Evolutionary conservation across 1,140 invertebrate genomes (phyloP), one percentile per base, ranked within the genome.

Genomic region (Goniozus legneri): DNA sequence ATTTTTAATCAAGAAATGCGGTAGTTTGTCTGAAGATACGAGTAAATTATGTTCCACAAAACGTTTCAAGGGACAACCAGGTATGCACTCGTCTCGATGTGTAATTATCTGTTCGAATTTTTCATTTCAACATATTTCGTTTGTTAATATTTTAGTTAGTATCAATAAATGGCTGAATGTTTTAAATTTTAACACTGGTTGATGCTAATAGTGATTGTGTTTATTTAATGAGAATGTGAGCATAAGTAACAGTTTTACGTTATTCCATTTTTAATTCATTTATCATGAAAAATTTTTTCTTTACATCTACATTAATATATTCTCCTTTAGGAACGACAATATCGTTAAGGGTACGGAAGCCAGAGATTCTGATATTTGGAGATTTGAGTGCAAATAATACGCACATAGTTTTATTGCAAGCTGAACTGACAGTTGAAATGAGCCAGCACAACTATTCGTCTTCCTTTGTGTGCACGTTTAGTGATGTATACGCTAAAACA

Each of bases 281-380:
- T 2, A 24, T 27, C 58, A 61, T 52, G 47, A 53, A 30, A 60
- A 63, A 65, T 47, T 46, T 47, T 24, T 50, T 18, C 14, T 20
- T 0, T 38, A 43, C 27, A 14, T 41, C 3, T 32, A 33, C 10
- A 47, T 22, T 20, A 22, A 46, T 43, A 32, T 13, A 21, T 14
- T 33, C 16, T 35, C 45, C 45, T 43, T n/a, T 69, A 62, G 84
- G 84, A 33, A 63, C 86, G 34, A 83, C 85, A 1, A 67, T 89
- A 52, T 87, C 86, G 1, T 67, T 88, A 10, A 80, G 85, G 58
- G 79, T 88, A 48, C 81, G 87, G 32, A 84, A 88, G 55, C 88
- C 88, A 10, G 88, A 92, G 67, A 77, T 93, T 19, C 84, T 91
- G 64, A 75, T 92, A 37, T 85, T 87, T 59, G 84, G 85, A 10